A percentile compares a stretch with the other conserved stretches of the same genome.
Conservation (phyloP, 2,888 invertebrate species). For the Sinotaia quadrata region DNA sequence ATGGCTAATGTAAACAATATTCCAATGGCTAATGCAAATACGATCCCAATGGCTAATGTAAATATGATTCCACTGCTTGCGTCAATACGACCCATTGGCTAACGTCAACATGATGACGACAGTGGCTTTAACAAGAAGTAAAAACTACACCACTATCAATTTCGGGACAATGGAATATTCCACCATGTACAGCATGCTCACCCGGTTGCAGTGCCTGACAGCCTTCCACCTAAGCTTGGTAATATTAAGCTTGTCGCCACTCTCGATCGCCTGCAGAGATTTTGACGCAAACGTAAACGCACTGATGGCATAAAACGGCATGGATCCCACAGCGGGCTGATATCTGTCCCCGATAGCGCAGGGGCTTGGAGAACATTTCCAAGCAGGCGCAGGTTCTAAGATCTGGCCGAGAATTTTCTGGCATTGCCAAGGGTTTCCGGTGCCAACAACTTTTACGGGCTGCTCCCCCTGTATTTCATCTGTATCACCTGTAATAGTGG, state of each 20-base stretch:
- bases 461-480: background rate
- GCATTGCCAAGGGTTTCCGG: constrained; percentile 18
- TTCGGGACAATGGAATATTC: background rate
- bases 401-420: constrained; percentile 4
- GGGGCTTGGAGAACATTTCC: constrained; percentile 15
- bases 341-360: constrained; percentile 46
- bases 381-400: constrained; percentile 2
- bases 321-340: constrained; percentile 52
- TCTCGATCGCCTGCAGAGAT: constrained; percentile 46
- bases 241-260: constrained; percentile 44
- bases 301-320: constrained; percentile 54
- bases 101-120: no score
- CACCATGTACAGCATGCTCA: no score
- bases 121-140: no score
- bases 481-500: constrained; percentile 15
- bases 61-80: no score
- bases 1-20: no score
- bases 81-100: no score
- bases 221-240: constrained; percentile 46
- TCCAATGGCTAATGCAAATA: no score
- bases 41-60: no score
- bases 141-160: background rate
- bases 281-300: constrained; percentile 54
- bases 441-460: constrained; percentile 1
- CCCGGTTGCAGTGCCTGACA: constrained; percentile 50